Evolutionary conservation across 2,888 invertebrate species (phyloP), one percentile per base, ranked within the genome.

Genomic region (Agriotes lineatus): DNA sequence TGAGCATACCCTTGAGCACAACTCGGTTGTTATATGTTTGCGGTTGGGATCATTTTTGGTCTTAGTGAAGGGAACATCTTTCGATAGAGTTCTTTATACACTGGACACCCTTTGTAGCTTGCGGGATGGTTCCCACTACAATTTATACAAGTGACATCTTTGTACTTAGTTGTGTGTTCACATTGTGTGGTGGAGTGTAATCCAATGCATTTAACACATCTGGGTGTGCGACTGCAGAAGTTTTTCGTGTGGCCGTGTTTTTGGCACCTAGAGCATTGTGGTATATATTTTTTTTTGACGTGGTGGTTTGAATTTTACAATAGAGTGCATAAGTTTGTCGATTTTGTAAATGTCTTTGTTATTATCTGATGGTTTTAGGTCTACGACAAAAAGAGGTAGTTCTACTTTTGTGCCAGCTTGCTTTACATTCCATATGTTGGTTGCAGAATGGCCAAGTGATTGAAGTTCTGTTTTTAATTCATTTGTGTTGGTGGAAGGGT

Each of bases 141-240:
- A 19, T 52, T 48, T 56, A 63, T 20, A 14, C 63, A 65, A n/a
- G 39, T 58, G 5, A 63, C 52, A 37, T 63, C 44, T 58, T 58
- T 44, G 45, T 60, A 42, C 57, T 64, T 63, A 25, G 39, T 42
- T 37, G 50, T 48, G 54, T 69, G 69, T n/a, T 56, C 33, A 52
- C 67, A 70, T 18, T 61, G 37, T 35, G 60, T 19, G 18, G 68
- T 62, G 25, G 62, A 56, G 48, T 69, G 72, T 22, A 67, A 37
- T 39, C 52, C 62, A 33, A 56, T 69, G 59, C 72, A 74, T 62
- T 71, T 73, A 9, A 67, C 73, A 33, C 73, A 71, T 19, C 44
- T 50, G 44, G 22, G 67, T 54, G 64, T 44, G 42, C 57, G 54
- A 30, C 48, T 69, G 39, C 71, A 71, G 50, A 71, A 72, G 16